Base-by-base conservation (phyloP, 2,888 invertebrate genomes). In the Scaptomyza parva region DNA sequence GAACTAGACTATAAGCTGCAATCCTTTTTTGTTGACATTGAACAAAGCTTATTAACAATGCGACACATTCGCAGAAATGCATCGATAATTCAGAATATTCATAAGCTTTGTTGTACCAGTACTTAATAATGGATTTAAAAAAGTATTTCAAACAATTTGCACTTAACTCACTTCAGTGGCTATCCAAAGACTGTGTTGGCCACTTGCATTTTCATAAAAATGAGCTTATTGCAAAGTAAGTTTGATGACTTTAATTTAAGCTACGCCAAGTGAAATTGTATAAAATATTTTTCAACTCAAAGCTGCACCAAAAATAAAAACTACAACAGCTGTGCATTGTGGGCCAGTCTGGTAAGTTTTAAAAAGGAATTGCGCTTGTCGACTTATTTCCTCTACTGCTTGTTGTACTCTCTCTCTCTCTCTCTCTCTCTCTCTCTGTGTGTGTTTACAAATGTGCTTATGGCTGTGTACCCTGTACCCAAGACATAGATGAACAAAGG, bases 341-440 rank as follows among this genome's bases (percentile, higher is more conserved):
- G 20, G 2, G 35, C 4, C 28, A 59, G 76, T 82, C 82, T 73
- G 58, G 35, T 65, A 76, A 82, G 82, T 85, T 81, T 47, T 54
- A 45, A 44, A 64, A 64, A 67, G 68, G 41, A 76, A 82, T 59
- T 79, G 57, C 69, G 57, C 60, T 78, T 53, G 57, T 60, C 70
- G 58, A 60, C 68, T 55, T 66, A 51, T 30, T 58, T 48, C 14
- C 28, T 7, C 5, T 9, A 24, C 17, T 26, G 2, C 5, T n/a
- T 17, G 9, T n/a, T 7, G 3, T 12, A 26, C 17, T 22, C 14
- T 47, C 4, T 37, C 18, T 33, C 18, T 50, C 35, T 18, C 9
- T 22, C 14, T 47, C 4, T 37, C 18, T 33, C 18, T 50, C 35
- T 18, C 9, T n/a, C n/a, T 37, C 9, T 30, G 2, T 24, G n/a